Percentiles rank a stretch among this genome's conserved stretches.
Evolutionary conservation across 2,113 vertebrate species (phyloP).

Genomic region (Petromus typicus): DNA sequence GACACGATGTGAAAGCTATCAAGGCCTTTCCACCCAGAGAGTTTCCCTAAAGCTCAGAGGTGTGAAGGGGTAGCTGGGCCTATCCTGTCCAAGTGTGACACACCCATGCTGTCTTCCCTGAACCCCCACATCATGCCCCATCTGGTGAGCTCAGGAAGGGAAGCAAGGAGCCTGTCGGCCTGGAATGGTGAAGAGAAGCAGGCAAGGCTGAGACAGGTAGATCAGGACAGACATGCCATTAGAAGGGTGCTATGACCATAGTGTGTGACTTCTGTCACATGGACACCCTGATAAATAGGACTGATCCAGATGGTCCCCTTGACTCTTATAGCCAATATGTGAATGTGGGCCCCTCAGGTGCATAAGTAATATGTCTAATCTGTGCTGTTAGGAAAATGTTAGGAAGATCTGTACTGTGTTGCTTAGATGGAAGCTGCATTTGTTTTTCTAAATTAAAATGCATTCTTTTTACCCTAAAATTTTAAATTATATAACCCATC

Average conservation of each 20-base stretch:
- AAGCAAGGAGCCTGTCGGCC: neutral
- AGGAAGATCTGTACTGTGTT: too few species aligned
- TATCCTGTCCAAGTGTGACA: too few species aligned
- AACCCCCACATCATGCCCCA: neutral
- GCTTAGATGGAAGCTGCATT: neutral
- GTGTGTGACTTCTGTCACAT: neutral
- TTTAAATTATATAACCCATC: neutral
- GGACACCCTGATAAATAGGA: neutral
- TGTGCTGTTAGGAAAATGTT: neutral
- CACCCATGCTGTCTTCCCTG: fast-evolving
- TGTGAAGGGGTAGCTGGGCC: neutral
- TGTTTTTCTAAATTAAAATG: neutral
- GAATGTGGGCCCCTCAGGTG: neutral
- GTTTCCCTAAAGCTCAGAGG: neutral
- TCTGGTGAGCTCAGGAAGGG: neutral
- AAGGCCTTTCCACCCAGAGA: neutral
- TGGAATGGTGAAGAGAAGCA: neutral
- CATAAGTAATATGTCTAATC: neutral
- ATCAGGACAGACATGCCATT: neutral
- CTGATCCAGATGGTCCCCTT: neutral
- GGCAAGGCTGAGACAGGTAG: fast-evolving
- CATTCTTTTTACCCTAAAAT: neutral
- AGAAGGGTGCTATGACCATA: fast-evolving
- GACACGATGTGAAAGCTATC: fast-evolving
- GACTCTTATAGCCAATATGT: neutral